Conservation (phyloP, 1,140 invertebrate species). For the Plutomurus gul region DNA sequence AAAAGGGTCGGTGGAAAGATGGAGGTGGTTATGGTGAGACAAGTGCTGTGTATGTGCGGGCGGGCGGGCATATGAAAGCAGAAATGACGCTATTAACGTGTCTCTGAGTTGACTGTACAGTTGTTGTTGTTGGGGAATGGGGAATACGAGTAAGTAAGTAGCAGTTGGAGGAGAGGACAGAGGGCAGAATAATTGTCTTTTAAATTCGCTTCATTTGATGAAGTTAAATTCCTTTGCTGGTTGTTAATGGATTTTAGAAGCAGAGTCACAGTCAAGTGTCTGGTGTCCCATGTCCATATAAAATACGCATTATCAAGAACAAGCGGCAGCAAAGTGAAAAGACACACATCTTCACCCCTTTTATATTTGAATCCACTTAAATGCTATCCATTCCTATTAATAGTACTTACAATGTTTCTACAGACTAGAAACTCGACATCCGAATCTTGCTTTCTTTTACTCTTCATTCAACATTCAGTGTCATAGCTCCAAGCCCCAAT, state of each 20-base stretch:
- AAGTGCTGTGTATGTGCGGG: too few species aligned
- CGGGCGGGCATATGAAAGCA: neutral
- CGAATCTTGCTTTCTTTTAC: too few species aligned
- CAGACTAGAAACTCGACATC: too few species aligned
- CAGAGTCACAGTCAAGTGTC: slow-evolving; percentile 16
- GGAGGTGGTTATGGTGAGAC: too few species aligned
- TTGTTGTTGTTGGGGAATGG: neutral
- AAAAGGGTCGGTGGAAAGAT: too few species aligned
- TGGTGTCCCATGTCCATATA: slow-evolving; percentile 47
- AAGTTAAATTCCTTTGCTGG: neutral
- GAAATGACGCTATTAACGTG: neutral
- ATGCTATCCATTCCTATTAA: too few species aligned
- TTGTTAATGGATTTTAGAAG: slow-evolving; percentile 36
- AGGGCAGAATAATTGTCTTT: slow-evolving; percentile 19
- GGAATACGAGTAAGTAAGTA: neutral
- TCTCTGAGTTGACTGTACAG: neutral
- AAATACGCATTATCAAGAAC: slow-evolving; percentile 54
- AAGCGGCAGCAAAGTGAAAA: too few species aligned
- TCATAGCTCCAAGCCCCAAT: too few species aligned
- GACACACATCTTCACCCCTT: too few species aligned
- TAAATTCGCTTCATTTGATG: slow-evolving; percentile 37
- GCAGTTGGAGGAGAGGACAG: neutral
- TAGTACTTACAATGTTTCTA: too few species aligned
- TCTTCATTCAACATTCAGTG: too few species aligned
- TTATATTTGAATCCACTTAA: too few species aligned